Conservation (phyloP, 2,113 vertebrate genomes). For the Verasper variegatus region DNA sequence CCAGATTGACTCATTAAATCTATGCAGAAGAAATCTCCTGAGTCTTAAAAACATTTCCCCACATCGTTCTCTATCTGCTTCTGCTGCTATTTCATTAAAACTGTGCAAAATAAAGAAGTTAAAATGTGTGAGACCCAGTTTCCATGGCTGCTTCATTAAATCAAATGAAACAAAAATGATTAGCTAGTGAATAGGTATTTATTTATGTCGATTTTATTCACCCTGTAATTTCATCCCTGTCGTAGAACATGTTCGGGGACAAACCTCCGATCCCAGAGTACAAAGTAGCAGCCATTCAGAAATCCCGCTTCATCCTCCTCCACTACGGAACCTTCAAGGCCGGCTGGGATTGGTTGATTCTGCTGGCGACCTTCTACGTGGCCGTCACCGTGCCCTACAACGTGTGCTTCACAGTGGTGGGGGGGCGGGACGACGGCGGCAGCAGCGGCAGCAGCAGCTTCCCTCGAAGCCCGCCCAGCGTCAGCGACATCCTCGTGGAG, state of each 20-base stretch:
- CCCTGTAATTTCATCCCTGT: not conserved
- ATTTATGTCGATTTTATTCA: not conserved
- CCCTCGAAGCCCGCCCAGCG: constrained; percentile 80
- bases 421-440: constrained; percentile 75
- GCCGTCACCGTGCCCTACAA: constrained; percentile 88
- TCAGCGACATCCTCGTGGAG: constrained; percentile 87
- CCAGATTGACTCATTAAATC: not conserved
- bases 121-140: no score
- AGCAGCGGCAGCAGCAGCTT: constrained; percentile 33
- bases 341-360: constrained; percentile 88
- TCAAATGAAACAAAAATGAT: not conserved
- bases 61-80: not conserved
- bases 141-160: not conserved
- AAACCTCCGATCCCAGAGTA: constrained; percentile 87
- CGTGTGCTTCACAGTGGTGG: constrained; percentile 83
- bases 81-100: not conserved
- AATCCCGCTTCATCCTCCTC: constrained; percentile 86
- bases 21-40: not conserved
- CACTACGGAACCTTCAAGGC: constrained; percentile 89
- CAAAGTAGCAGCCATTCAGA: constrained; percentile 88
- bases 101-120: not conserved
- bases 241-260: constrained; percentile 86
- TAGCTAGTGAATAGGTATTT: not conserved
- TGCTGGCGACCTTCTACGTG: constrained; percentile 88
- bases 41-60: not conserved